Percentiles rank a stretch among this genome's conserved stretches.
Conservation (phyloP, 2,888 invertebrate species). For the Dendrolimus houi region DNA sequence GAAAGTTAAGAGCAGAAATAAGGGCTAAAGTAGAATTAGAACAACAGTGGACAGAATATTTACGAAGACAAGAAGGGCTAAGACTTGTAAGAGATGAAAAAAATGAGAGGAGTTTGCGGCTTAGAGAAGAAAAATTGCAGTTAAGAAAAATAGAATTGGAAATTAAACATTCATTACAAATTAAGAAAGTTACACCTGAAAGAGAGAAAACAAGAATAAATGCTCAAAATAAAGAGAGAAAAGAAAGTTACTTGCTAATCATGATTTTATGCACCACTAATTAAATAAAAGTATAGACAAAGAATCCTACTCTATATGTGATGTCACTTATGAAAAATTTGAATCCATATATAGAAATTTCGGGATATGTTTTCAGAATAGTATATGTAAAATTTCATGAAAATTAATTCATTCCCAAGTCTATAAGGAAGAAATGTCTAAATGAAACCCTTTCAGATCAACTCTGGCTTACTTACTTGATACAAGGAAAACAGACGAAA, state of each 20-base stretch:
- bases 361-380: too few species aligned
- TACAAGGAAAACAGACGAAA: too few species aligned
- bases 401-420: too few species aligned
- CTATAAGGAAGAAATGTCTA: too few species aligned
- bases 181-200: constrained; percentile 44
- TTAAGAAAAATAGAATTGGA: constrained; percentile 43
- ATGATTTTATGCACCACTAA: too few species aligned
- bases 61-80: constrained; percentile 46
- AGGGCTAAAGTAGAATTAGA: constrained; percentile 50
- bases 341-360: too few species aligned
- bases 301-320: too few species aligned
- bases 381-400: too few species aligned
- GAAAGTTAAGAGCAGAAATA: constrained; percentile 42
- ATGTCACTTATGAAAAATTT: too few species aligned
- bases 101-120: constrained; percentile 41
- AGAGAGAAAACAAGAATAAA: constrained; percentile 50
- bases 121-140: constrained; percentile 48
- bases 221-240: constrained; percentile 47
- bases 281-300: too few species aligned
- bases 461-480: too few species aligned
- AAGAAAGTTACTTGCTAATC: constrained; percentile 13
- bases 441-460: too few species aligned
- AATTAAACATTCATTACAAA: constrained; percentile 47
- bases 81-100: constrained; percentile 41
- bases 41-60: constrained; percentile 51